Evolutionary conservation across 2,797 vertebrate species (phyloP), one percentile per base, ranked within the genome.

Genomic region (Eulemur rubriventer): DNA sequence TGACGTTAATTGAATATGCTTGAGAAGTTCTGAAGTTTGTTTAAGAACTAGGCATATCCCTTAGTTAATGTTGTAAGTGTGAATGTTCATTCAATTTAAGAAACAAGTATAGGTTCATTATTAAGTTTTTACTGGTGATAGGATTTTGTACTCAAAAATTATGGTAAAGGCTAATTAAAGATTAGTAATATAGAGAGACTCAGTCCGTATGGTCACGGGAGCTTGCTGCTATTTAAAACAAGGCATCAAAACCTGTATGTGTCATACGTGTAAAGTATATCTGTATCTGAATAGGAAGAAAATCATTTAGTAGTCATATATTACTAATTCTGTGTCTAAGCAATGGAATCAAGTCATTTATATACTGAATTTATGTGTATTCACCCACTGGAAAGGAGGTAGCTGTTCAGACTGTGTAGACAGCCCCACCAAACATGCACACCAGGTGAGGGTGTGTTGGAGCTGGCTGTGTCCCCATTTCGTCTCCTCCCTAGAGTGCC

Each of bases 401-500:
- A 73, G 18, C 3, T 11, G 7, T 52, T 84, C 24, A 9, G 18
- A 46, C 41, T n/a, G 0, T 48, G 8, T 7, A n/a, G 6, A n/a
- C 17, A 2, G 7, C 2, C 26, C 11, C 4, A 3, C 6, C 4
- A 33, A 24, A 28, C 3, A 4, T 6, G 17, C 26, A 3, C 41
- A 28, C 2, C 24, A 50, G 17, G 16, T 26, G 18, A 38, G 2
- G 4, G 26, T 28, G 30, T 38, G 48, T 6, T 7, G 7, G 3
- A 26, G 26, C 3, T 22, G 17, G 26, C 24, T 30, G 4, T 59
- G 35, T 26, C n/a, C 20, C 18, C 13, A 2, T 46, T 70, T 20
- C 22, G 0, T 14, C 24, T 46, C 14, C 48, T 41, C 67, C 48
- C 22, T 30, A 20, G 52, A 8, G 16, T 12, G 33, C 17, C 16